Evolutionary conservation across 1,140 invertebrate genomes (phyloP).

Genomic region (Panulirus ornatus): DNA sequence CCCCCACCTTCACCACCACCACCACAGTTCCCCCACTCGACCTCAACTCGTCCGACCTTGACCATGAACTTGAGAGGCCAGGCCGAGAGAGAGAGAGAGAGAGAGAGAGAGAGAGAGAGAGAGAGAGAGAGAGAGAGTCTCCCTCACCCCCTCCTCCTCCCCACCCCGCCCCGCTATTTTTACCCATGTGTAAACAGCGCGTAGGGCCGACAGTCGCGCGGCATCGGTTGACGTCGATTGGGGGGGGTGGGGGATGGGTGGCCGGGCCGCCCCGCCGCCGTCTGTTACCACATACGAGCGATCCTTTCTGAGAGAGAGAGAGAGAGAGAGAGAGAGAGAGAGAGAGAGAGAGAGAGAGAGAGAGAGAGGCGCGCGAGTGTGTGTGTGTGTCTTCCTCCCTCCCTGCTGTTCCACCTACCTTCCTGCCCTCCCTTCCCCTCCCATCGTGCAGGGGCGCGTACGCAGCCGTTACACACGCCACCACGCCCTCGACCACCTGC

Average conservation of each 20-base stretch:
- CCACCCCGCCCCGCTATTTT: conserved; percentile 48
- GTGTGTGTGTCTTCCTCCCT: too few species aligned
- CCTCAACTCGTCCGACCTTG: conserved; percentile 64
- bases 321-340: too few species aligned
- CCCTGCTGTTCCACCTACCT: conserved; percentile 31
- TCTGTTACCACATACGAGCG: conserved; percentile 63
- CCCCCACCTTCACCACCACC: neutral
- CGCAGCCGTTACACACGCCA: neutral
- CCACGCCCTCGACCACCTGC: conserved; percentile 7
- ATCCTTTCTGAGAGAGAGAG: conserved; percentile 50
- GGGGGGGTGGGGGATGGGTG: too few species aligned
- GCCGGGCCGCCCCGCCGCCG: too few species aligned
- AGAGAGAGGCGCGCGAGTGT: too few species aligned
- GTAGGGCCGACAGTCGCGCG: conserved; percentile 29
- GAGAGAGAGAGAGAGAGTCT: too few species aligned
- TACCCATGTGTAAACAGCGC: conserved; percentile 17
- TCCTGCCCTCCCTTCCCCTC: neutral
- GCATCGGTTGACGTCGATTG: conserved; percentile 25
- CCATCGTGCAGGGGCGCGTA: neutral
- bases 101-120: too few species aligned
- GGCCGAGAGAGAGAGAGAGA: too few species aligned
- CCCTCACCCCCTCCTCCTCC: too few species aligned
- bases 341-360: too few species aligned
- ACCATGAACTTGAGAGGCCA: conserved; percentile 64
- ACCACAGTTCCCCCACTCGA: conserved; percentile 48